Evolutionary conservation across 1,140 invertebrate species (phyloP), one percentile per base, ranked within the genome.

Genomic region (Penaeus vannamei): DNA sequence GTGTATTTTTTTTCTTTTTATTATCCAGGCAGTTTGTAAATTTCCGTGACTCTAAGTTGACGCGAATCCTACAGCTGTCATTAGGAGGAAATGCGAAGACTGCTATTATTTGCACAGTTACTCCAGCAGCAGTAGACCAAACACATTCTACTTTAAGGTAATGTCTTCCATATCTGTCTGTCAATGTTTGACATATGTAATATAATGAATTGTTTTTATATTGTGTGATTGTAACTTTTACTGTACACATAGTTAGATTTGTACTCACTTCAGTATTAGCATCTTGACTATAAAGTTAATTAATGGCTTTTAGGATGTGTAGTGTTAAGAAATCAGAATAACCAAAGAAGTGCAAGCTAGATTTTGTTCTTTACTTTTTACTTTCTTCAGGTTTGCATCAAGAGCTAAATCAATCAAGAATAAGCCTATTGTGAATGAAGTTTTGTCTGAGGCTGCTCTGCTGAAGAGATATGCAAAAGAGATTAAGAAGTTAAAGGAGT

Each of bases 21-120:
- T 61, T 72, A 64, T 62, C 23, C 88, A 92, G 90, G 23, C 46
- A 62, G 17, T 91, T 84, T 77, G 72, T 92, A 19, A 91, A 91
- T 77, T 92, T 87, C 84, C 79, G 92, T 20, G 91, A 92, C 62
- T 92, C 91, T 23, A 92, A 92, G 82, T 64, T 92, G 5, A 98
- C 97, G 0, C 94, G 97, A 76, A 95, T 98, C 36, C 93, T 98
- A 7, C 95, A 97, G 92, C 95, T 95, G 85, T 97, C 97, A 0
- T 93, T 98, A 10, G 96, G 97, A 61, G 97, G 97, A 0, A 98
- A 98, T 93, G 96, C 97, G 0, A 95, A 96, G 92, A 98, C 97
- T 0, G 94, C 95, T n/a, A 96, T 98, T 81, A 97, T 98, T 62
- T 97, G 96, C 91, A 95, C 96, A 0, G 94, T 97, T 7, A 97